phyloP scores from a whole-genome alignment of 2,888 invertebrate genomes.

The Tenthredo notha region DNA sequence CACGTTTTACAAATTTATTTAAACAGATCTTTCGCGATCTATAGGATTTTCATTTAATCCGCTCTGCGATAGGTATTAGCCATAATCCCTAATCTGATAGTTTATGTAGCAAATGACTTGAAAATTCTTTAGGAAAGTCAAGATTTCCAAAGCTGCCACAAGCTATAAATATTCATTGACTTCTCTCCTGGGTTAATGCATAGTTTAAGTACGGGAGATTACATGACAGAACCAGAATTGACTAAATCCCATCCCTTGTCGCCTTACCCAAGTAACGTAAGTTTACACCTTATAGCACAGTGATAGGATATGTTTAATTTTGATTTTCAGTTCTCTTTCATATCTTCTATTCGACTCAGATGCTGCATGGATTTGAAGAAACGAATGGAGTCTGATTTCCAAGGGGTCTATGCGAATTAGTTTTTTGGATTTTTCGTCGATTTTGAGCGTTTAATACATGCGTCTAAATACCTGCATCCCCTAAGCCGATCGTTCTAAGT shows the following conservation, averaged over 20 bases:
- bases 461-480: neutral
- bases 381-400: neutral
- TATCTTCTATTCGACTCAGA: neutral
- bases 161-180: constrained; percentile 24
- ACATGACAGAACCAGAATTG: neutral
- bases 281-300: neutral
- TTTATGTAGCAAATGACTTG: constrained; percentile 14
- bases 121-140: neutral
- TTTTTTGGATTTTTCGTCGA: neutral
- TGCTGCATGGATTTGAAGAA: neutral
- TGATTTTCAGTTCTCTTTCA: neutral
- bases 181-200: neutral
- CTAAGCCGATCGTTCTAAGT: constrained; percentile 13
- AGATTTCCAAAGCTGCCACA: neutral
- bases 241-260: neutral
- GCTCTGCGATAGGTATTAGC: neutral
- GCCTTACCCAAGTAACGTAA: neutral
- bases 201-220: neutral
- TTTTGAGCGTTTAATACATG: neutral
- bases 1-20: neutral
- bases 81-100: constrained; percentile 9
- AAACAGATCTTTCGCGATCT: neutral
- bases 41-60: neutral
- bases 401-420: neutral
- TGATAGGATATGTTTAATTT: neutral